Evolutionary conservation across 2,113 vertebrate species (phyloP).

Genomic region (Paramisgurnus dabryanus): DNA sequence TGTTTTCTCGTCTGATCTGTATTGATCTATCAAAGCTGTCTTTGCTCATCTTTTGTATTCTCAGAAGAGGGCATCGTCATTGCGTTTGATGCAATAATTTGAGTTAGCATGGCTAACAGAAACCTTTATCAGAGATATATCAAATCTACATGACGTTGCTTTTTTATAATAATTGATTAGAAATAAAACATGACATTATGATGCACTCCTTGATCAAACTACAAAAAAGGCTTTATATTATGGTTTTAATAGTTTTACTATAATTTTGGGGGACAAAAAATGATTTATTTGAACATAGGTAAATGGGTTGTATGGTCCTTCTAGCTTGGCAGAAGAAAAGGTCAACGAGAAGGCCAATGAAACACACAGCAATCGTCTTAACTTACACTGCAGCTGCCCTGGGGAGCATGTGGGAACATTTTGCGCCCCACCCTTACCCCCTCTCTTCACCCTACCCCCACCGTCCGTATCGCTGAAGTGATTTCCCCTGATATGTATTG

Average conservation of each 20-base stretch:
- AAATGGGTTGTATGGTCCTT: conserved; percentile 32
- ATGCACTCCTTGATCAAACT: conserved; percentile 55
- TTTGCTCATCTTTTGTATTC: conserved; percentile 3
- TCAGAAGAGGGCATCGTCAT: background rate
- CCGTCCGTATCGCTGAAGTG: conserved; percentile 56
- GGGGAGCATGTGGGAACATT: conserved; percentile 69
- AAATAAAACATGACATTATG: background rate
- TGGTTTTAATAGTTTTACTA: background rate
- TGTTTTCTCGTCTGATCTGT: conserved; percentile 22
- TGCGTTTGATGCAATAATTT: background rate
- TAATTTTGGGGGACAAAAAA: background rate
- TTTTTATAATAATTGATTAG: too few relatives aligned
- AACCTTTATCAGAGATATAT: background rate
- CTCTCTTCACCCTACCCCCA: conserved; percentile 39
- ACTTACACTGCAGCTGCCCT: conserved; percentile 75
- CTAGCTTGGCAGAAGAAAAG: conserved; percentile 64
- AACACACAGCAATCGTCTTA: conserved; percentile 73
- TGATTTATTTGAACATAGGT: background rate
- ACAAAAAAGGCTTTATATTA: background rate
- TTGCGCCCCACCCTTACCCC: conserved; percentile 41
- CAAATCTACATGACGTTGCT: too few relatives aligned
- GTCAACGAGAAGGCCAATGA: conserved; percentile 74
- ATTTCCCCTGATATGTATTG: conserved; percentile 49
- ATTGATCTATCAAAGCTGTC: conserved; percentile 9
- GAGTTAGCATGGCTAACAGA: background rate